Percentiles rank a stretch among this genome's conserved stretches.
Evolutionary conservation across 2,797 vertebrate species (phyloP).

Genomic region (Pipistrellus kuhlii): DNA sequence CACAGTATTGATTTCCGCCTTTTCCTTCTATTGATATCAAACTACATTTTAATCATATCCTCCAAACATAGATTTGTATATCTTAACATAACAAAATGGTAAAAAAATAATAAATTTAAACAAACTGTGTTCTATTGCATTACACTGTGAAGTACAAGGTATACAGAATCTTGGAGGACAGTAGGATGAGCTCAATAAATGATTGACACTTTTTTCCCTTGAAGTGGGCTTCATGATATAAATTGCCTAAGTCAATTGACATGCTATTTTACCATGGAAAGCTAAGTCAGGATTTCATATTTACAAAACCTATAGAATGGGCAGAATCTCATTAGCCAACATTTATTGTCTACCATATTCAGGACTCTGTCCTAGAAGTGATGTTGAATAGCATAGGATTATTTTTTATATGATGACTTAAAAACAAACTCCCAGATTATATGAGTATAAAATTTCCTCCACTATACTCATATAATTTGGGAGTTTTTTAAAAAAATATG

Average conservation of each 20-base stretch:
- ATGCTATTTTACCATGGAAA: constrained; percentile 37
- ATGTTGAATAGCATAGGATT: neutral
- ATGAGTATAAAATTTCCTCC: no score
- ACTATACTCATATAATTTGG: no score
- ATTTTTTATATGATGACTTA: neutral
- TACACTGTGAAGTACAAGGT: neutral
- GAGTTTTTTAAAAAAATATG: neutral
- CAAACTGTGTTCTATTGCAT: neutral
- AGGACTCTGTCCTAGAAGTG: neutral
- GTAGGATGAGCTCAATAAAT: constrained; percentile 4
- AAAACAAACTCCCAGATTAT: neutral
- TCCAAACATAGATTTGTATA: constrained; percentile 51
- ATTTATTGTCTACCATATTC: neutral
- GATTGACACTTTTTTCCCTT: constrained; percentile 4
- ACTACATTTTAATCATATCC: constrained; percentile 68
- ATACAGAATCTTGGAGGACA: neutral
- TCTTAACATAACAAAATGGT: constrained; percentile 66
- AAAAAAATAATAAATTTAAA: constrained; percentile 49
- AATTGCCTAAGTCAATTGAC: neutral
- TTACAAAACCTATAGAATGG: neutral
- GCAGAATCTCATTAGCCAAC: neutral
- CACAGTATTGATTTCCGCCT: constrained; percentile 68
- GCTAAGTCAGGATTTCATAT: constrained; percentile 21
- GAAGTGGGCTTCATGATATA: constrained; percentile 12
- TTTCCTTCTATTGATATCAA: constrained; percentile 42